These are phyloP conservation scores for Notodonta ziczac DNA, from an alignment of 2,888 invertebrate species.

Conservation along the genomic window DNA sequence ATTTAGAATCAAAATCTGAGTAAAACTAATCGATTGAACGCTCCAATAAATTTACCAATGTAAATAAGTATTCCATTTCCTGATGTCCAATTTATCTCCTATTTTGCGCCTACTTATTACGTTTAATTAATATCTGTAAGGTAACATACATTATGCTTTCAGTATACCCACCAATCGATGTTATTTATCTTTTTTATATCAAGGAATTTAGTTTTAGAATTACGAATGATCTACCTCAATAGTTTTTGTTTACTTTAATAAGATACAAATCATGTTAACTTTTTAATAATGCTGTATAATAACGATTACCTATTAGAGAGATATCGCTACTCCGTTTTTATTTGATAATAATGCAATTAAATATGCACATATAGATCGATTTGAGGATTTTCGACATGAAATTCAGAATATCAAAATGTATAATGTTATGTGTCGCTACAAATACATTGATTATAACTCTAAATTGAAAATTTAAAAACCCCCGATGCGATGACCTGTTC, in stretches of 20 bases:
- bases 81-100: not conserved
- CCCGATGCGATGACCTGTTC: too few relatives aligned
- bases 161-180: conserved; percentile 25
- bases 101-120: not conserved
- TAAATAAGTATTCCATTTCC: too few relatives aligned
- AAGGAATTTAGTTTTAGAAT: conserved; percentile 20
- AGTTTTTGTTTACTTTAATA: conserved; percentile 27
- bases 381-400: not conserved
- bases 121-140: not conserved
- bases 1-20: too few relatives aligned
- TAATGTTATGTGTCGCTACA: not conserved
- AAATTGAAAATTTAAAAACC: too few relatives aligned
- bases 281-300: conserved; percentile 16
- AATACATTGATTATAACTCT: too few relatives aligned
- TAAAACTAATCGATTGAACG: too few relatives aligned
- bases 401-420: too few relatives aligned
- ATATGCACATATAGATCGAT: not conserved
- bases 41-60: too few relatives aligned
- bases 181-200: conserved; percentile 20
- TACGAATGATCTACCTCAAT: conserved; percentile 38
- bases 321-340: not conserved
- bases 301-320: not conserved
- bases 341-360: too few relatives aligned
- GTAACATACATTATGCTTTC: not conserved
- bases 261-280: not conserved